Evolutionary conservation across 2,113 vertebrate species (phyloP), one percentile per base, ranked within the genome.

Genomic region (Meriones unguiculatus): DNA sequence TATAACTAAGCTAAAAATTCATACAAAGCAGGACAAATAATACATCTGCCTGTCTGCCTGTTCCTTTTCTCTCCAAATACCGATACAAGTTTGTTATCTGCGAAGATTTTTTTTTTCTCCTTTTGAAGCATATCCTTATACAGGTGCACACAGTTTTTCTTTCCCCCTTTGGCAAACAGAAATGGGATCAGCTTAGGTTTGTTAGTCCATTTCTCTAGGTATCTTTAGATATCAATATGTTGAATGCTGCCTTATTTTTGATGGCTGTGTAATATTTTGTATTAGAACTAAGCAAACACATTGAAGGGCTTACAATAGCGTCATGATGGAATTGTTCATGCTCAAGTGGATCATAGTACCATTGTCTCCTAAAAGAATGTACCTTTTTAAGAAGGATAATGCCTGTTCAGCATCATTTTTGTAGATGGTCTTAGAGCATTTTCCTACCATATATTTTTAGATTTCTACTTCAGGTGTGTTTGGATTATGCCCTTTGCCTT

Each of bases 241-340:
- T 69, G 12, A 84, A 67, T 85, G 15, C 15, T 38, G 3, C 28
- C 46, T 69, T 93, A 70, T 2, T 93, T 94, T 91, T n/a, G 85
- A 24, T 65, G 76, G 6, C 54, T 69, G 32, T 65, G 11, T 93
- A 35, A 32, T 84, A 73, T 73, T 15, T 38, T 22, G 9, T 5
- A 20, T 38, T 65, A 35, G 70, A 90, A 77, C 77, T 84, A 90
- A 92, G 87, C 35, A 67, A 90, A 84, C 69, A 38, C 38, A 77
- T 59, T 80, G 73, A 89, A 78, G 17, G 38, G 62, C 8, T 85
- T 92, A 20, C 52, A 52, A 0, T 72, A 95, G 54, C 69, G 69
- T 67, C 25, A 7, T 32, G 54, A n/a, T 69, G 10, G 91, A 78
- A 35, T 72, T 54, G 8, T 77, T 86, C 72, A 8, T 77, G 35